A percentile compares a stretch with the other conserved stretches of the same genome.
phyloP scores from a whole-genome alignment of 2,888 invertebrate genomes.

The Gryllus longicercus region DNA sequence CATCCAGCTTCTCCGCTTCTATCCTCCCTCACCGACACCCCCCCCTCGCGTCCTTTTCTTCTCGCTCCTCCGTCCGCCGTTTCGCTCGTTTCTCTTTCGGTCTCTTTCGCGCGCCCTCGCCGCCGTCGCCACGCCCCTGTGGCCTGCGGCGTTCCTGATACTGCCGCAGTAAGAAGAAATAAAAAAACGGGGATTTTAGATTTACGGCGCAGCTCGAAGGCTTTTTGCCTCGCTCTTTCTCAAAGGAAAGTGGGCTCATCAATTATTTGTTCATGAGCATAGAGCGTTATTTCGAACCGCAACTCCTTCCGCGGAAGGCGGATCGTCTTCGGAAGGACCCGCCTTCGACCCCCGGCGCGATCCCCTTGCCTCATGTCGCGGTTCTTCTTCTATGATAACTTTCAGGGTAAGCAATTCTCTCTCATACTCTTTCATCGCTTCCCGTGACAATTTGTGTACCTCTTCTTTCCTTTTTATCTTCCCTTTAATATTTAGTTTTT shows the following conservation, averaged over 20 bases:
- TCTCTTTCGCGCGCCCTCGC: not conserved
- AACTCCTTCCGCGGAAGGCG: too few relatives aligned
- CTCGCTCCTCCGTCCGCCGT: not conserved
- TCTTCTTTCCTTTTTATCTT: too few relatives aligned
- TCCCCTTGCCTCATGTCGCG: too few relatives aligned
- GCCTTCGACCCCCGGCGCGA: too few relatives aligned
- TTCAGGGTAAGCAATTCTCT: too few relatives aligned
- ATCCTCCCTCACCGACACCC: not conserved
- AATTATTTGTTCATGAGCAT: conserved; percentile 1
- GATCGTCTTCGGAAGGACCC: too few relatives aligned
- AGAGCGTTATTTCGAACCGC: too few relatives aligned
- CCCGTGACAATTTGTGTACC: too few relatives aligned
- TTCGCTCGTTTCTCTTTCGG: not conserved
- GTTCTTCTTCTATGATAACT: too few relatives aligned
- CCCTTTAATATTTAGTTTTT: too few relatives aligned
- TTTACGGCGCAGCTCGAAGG: not conserved
- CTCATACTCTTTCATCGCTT: too few relatives aligned
- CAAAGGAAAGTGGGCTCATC: not conserved
- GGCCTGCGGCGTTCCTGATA: not conserved
- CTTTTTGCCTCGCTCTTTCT: not conserved
- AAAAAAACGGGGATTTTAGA: conserved; percentile 7
- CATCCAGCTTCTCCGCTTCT: too few relatives aligned
- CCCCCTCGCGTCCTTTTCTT: not conserved
- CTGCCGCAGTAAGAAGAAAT: not conserved
- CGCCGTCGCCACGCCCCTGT: not conserved